A percentile compares a stretch with the other conserved stretches of the same genome.
Conservation (phyloP, 2,113 vertebrate genomes). For the Physeter macrocephalus region DNA sequence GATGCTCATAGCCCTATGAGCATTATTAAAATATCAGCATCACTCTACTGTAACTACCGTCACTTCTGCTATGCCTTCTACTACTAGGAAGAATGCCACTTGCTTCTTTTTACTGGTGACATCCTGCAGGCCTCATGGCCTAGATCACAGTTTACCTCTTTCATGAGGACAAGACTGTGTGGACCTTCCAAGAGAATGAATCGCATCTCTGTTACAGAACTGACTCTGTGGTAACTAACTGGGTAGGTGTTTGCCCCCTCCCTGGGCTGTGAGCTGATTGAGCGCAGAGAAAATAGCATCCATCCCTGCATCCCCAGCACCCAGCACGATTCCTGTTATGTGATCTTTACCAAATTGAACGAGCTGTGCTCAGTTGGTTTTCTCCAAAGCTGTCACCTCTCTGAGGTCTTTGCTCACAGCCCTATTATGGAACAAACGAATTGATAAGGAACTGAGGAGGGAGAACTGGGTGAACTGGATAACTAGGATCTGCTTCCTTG, state of each 20-base stretch:
- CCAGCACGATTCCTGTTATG: no score
- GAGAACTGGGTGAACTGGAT: neutral
- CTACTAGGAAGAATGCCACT: neutral
- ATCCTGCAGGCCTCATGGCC: no score
- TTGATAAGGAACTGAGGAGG: neutral
- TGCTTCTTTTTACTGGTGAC: neutral
- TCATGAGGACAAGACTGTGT: no score
- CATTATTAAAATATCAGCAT: no score
- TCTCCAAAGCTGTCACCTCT: neutral
- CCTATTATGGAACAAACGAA: neutral
- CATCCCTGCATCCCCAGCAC: neutral
- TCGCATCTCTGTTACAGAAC: neutral
- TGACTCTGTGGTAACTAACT: neutral
- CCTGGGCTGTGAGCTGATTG: neutral
- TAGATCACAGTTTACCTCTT: neutral
- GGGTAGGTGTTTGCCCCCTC: neutral
- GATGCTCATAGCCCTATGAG: accelerated
- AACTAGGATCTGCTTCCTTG: neutral
- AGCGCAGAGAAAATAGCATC: accelerated
- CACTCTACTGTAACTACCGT: no score
- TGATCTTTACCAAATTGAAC: neutral
- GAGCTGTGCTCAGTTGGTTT: neutral
- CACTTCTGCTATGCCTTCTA: neutral
- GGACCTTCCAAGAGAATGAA: neutral
- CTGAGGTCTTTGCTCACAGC: neutral